phyloP scores from a whole-genome alignment of 2,888 invertebrate species.

The Vanessa cardui region DNA sequence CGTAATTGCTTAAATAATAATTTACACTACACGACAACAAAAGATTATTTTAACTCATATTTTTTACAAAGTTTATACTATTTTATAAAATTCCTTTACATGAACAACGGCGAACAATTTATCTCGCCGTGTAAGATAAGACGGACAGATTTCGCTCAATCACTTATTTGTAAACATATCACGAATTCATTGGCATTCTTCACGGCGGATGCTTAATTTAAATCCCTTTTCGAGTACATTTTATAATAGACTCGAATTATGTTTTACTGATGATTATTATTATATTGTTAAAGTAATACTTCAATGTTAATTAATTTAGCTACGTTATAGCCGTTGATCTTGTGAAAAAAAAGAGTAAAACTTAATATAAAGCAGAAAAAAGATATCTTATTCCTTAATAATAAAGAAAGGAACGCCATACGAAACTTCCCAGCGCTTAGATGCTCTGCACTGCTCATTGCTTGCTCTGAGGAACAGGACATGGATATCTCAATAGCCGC shows the following conservation, averaged over 20 bases:
- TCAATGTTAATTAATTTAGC: too few species aligned
- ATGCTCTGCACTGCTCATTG: too few species aligned
- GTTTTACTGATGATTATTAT: not conserved
- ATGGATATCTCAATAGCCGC: too few species aligned
- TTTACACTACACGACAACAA: not conserved
- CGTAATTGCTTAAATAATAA: too few species aligned
- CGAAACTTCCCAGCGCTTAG: too few species aligned
- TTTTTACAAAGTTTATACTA: not conserved
- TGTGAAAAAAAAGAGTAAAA: too few species aligned
- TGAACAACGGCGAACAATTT: constrained; percentile 14
- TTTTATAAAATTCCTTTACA: constrained; percentile 30
- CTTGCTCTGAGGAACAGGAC: too few species aligned
- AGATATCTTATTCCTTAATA: too few species aligned
- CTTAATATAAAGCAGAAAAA: too few species aligned
- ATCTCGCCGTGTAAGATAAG: constrained; percentile 19
- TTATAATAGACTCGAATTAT: constrained; percentile 20
- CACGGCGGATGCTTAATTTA: constrained; percentile 43
- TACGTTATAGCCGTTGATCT: too few species aligned
- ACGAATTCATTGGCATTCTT: constrained; percentile 46
- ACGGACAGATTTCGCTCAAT: constrained; percentile 34
- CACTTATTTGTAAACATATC: constrained; percentile 35
- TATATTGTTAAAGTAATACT: too few species aligned
- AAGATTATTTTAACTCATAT: not conserved
- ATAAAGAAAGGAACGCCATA: too few species aligned
- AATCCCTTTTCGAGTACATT: constrained; percentile 31